Conservation (phyloP, 2,797 vertebrate species). For the Scarus forsteni region DNA sequence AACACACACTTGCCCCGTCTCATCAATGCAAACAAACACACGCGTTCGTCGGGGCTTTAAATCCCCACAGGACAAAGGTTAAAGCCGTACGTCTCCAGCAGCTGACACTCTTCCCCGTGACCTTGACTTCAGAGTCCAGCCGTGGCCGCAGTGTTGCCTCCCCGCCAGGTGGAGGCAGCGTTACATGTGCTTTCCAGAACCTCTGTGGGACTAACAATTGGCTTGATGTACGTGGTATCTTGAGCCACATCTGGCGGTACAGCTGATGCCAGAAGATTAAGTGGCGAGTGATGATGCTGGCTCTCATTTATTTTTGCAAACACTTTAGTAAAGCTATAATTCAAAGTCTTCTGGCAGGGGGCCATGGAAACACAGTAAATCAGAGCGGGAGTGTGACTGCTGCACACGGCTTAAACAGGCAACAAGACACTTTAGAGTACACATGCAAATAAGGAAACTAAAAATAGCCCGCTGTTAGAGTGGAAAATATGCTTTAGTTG, state of each 20-base stretch:
- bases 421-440: not conserved
- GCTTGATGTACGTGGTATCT: not conserved
- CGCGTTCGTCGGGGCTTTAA: slow-evolving; percentile 5
- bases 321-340: not conserved
- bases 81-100: slow-evolving; percentile 28
- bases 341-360: not conserved
- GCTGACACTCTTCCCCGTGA: slow-evolving; percentile 57
- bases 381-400: not conserved
- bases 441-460: not conserved
- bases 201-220: slow-evolving; percentile 5
- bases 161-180: slow-evolving; percentile 66
- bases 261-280: slow-evolving; percentile 21
- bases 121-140: slow-evolving; percentile 71
- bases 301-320: slow-evolving; percentile 1
- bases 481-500: not conserved
- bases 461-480: not conserved
- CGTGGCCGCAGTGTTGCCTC: slow-evolving; percentile 55
- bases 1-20: slow-evolving; percentile 25
- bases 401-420: not conserved
- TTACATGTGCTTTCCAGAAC: slow-evolving; percentile 24
- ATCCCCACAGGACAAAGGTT: slow-evolving; percentile 33
- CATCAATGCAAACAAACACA: slow-evolving; percentile 40
- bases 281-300: slow-evolving; percentile 2
- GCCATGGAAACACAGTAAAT: not conserved
- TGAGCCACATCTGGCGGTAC: slow-evolving; percentile 37